These are phyloP conservation scores for Labia minor DNA, from an alignment of 2,888 invertebrate genomes.

Conservation along the genomic window DNA sequence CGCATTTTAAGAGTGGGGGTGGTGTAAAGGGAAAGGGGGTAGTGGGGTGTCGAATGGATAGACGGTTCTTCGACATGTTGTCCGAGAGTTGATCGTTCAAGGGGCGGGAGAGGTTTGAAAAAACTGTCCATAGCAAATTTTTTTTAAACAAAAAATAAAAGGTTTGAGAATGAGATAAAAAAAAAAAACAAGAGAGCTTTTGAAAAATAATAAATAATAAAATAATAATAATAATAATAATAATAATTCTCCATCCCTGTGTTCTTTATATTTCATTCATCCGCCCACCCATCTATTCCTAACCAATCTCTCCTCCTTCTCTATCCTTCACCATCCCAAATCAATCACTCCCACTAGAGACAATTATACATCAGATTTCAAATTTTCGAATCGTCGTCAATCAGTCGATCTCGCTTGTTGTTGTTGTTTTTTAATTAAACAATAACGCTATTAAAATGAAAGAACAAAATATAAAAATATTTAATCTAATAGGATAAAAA, in stretches of 20 bases:
- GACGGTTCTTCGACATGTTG: neutral
- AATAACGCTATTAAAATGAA: no score
- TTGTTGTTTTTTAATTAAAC: neutral
- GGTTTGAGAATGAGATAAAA: neutral
- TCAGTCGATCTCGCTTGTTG: neutral
- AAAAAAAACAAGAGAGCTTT: neutral
- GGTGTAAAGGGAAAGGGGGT: no score
- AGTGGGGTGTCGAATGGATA: neutral
- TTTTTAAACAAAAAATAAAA: no score
- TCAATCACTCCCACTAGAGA: no score
- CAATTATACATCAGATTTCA: neutral
- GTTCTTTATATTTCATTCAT: no score
- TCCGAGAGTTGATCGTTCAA: neutral
- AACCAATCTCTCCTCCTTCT: no score
- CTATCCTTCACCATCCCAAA: no score
- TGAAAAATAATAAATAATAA: neutral
- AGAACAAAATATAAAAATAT: no score
- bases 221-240: neutral
- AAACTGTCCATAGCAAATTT: neutral
- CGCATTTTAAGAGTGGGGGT: no score
- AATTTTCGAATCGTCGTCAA: conserved; percentile 5
- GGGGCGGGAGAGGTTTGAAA: neutral
- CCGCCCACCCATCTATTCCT: no score
- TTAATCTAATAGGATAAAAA: no score
- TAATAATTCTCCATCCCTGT: no score